Conservation (phyloP, 2,888 invertebrate genomes). For the Trichogramma dendrolimi region DNA sequence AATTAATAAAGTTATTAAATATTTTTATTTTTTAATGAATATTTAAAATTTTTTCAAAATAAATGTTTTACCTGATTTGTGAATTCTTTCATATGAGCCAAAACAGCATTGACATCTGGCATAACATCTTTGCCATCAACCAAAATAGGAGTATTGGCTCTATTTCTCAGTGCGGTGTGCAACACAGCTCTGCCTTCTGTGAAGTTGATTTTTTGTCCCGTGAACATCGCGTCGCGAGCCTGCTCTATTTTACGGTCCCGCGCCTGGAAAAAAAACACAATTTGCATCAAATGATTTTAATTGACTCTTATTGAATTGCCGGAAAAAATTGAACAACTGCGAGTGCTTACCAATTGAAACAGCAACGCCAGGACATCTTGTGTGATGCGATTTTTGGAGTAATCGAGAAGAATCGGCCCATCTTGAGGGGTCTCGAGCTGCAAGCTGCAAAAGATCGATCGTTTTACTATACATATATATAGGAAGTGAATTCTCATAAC, state of each 20-base stretch:
- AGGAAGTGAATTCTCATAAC: slow-evolving; percentile 7
- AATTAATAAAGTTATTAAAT: slow-evolving; percentile 15
- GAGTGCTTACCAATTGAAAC: slow-evolving; percentile 73
- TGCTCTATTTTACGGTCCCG: slow-evolving; percentile 74
- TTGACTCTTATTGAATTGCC: slow-evolving; percentile 1
- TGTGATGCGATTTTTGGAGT: slow-evolving; percentile 91
- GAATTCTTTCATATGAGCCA: slow-evolving; percentile 93
- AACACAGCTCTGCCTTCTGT: slow-evolving; percentile 95
- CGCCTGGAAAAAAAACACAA: slow-evolving; percentile 52
- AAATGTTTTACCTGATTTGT: slow-evolving; percentile 62
- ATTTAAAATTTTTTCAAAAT: neutral
- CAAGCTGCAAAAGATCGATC: slow-evolving; percentile 56
- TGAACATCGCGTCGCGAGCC: slow-evolving; percentile 86
- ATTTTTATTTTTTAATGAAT: slow-evolving; percentile 6
- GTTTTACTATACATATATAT: slow-evolving; percentile 7
- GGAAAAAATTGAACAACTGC: neutral
- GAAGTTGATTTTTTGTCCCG: slow-evolving; percentile 93
- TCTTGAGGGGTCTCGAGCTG: slow-evolving; percentile 74
- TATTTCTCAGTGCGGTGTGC: slow-evolving; percentile 89
- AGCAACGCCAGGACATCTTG: slow-evolving; percentile 71
- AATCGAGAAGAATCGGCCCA: slow-evolving; percentile 91
- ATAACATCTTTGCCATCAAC: slow-evolving; percentile 88
- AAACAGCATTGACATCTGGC: slow-evolving; percentile 85
- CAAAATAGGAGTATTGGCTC: slow-evolving; percentile 70
- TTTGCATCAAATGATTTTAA: slow-evolving; percentile 9